Base-by-base conservation (phyloP, 1,140 invertebrate genomes). In the Holotrichia oblita region DNA sequence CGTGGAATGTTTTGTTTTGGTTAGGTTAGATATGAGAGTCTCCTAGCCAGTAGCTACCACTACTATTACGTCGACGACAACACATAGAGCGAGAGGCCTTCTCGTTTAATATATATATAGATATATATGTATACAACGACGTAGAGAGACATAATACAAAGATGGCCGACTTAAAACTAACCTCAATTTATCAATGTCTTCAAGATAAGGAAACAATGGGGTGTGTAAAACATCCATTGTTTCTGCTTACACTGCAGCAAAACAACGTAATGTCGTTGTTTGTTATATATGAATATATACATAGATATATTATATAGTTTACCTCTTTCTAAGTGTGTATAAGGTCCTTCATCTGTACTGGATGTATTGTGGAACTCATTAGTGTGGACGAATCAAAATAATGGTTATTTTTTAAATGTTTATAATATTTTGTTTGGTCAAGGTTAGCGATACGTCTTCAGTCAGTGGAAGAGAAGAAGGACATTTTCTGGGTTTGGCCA, bases 171-270 rank as follows among this genome's bases (percentile, higher is more conserved):
- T 85, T 85, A 84, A 85, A 86, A 86, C 85, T 85, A 85, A 86
- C 85, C 85, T 85, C 82, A 86, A 86, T 86, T 86, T 86, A 86
- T 86, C 85, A 86, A 86, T 86, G 85, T 86, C 85, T 86, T 85
- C 83, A 86, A 86, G 85, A 86, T 86, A 86, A 86, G 80, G 84
- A 84, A 83, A 86, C 85, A 86, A 86, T 86, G 83, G 85, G 83
- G 83, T 84, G 85, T 86, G 85, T 86, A 85, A 86, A 85, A 86
- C 85, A 85, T 83, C 82, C 83, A 84, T 85, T 84, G 84, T 85
- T 83, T 85, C 83, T 82, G 83, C 81, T 83, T 34, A 34, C 27
- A 34, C 83, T 83, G 81, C 81, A 79, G 79, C 84, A 85, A 85
- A 85, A 85, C 83, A 85, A 85, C 80, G 83, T 82, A 82, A 82